A percentile compares a stretch with the other conserved stretches of the same genome.
Conservation (phyloP, 2,888 invertebrate genomes). For the Hipparchia sbordonii region DNA sequence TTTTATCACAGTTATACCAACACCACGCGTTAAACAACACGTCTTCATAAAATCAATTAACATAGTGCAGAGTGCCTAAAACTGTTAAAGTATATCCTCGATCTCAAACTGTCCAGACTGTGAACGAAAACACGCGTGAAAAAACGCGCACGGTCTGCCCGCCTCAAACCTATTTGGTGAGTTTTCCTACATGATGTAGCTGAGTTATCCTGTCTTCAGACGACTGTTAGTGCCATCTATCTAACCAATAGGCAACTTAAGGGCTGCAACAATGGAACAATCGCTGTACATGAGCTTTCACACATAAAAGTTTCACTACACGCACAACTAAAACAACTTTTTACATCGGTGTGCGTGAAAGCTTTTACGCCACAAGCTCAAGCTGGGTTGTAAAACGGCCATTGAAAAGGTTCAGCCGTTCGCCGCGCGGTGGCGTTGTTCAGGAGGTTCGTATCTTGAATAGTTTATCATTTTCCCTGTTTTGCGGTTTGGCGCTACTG, state of each 20-base stretch:
- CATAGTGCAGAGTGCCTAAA: constrained; percentile 67
- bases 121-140: constrained; percentile 60
- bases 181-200: constrained; percentile 44
- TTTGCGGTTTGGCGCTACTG: constrained; percentile 65
- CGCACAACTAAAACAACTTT: constrained; percentile 63
- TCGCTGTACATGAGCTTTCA: constrained; percentile 61
- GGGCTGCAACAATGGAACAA: constrained; percentile 53
- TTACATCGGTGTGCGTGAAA: constrained; percentile 66
- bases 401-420: constrained; percentile 79
- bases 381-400: constrained; percentile 63
- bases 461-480: constrained; percentile 42
- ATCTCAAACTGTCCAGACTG: constrained; percentile 61
- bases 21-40: constrained; percentile 77
- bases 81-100: constrained; percentile 52
- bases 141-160: constrained; percentile 48
- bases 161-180: constrained; percentile 58
- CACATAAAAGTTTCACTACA: constrained; percentile 67
- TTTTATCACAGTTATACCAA: constrained; percentile 80
- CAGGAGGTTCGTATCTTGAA: constrained; percentile 61
- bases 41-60: constrained; percentile 75
- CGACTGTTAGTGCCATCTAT: constrained; percentile 75
- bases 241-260: constrained; percentile 65
- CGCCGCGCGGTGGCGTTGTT: constrained; percentile 77
- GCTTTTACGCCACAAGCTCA: constrained; percentile 59
- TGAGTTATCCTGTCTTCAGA: constrained; percentile 33